phyloP scores from a whole-genome alignment of 2,888 invertebrate genomes.

The Caenorhabditis sinica region DNA sequence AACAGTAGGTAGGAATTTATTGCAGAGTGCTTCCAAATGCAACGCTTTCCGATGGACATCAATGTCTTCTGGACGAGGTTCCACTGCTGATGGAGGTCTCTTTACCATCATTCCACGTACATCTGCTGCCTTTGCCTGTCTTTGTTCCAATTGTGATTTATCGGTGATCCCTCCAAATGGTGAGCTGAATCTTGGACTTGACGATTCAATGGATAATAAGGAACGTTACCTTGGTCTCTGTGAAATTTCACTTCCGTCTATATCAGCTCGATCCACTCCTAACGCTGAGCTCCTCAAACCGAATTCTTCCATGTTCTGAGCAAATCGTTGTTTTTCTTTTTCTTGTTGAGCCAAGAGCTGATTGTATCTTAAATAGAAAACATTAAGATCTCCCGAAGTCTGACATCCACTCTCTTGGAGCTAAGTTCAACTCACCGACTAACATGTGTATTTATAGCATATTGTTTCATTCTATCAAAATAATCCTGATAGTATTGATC shows the following conservation, averaged over 20 bases:
- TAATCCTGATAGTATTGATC: slow-evolving; percentile 73
- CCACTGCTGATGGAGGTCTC: slow-evolving; percentile 59
- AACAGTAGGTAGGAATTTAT: slow-evolving; percentile 71
- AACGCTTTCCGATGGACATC: slow-evolving; percentile 63
- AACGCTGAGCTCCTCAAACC: slow-evolving; percentile 64
- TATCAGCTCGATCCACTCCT: slow-evolving; percentile 48
- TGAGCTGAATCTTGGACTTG: slow-evolving; percentile 47
- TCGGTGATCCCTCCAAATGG: slow-evolving; percentile 70
- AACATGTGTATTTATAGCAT: slow-evolving; percentile 67
- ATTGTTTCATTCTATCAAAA: slow-evolving; percentile 71
- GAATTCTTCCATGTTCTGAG: slow-evolving; percentile 69
- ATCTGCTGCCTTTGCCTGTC: slow-evolving; percentile 48
- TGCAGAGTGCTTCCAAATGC: slow-evolving; percentile 62
- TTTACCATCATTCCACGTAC: slow-evolving; percentile 59
- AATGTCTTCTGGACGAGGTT: slow-evolving; percentile 62
- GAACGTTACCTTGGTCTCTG: slow-evolving; percentile 34
- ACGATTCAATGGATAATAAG: background rate
- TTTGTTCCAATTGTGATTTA: slow-evolving; percentile 59
- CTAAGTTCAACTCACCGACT: slow-evolving; percentile 58
- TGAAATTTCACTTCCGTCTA: slow-evolving; percentile 31
- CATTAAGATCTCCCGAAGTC: background rate
- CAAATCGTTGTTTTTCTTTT: slow-evolving; percentile 61
- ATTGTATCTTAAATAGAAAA: slow-evolving; percentile 54
- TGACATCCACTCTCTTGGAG: too few relatives aligned
- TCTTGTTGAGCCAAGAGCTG: slow-evolving; percentile 67